phyloP scores from a whole-genome alignment of 2,888 invertebrate genomes.

The Diploptera punctata region DNA sequence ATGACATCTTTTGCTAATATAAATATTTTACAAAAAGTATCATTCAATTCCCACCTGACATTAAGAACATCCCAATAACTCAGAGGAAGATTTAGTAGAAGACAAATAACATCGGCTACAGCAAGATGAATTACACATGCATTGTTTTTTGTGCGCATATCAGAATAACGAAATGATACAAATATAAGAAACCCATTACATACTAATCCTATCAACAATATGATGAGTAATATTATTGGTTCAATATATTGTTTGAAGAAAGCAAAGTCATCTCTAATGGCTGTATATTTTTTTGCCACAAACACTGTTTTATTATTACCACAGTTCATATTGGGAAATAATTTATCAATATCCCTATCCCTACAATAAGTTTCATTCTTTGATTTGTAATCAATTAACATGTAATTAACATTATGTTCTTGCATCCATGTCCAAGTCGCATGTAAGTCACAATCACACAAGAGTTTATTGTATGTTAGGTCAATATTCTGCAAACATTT shows the following conservation, averaged over 20 bases:
- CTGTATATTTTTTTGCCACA: neutral
- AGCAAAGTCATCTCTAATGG: neutral
- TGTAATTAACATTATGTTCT: too few species aligned
- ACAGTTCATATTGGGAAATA: neutral
- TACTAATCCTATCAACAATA: neutral
- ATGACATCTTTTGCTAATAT: neutral
- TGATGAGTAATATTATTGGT: neutral
- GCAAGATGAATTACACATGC: neutral
- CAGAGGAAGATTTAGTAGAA: neutral
- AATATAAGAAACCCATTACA: neutral
- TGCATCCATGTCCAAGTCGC: too few species aligned
- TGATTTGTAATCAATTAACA: too few species aligned
- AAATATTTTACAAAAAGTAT: neutral
- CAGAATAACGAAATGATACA: neutral
- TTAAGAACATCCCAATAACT: neutral
- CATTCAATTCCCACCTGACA: neutral
- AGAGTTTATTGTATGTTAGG: too few species aligned
- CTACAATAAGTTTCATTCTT: too few species aligned
- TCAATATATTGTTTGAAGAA: neutral
- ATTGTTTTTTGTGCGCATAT: neutral
- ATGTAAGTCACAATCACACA: too few species aligned
- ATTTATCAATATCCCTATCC: too few species aligned
- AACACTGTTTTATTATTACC: neutral
- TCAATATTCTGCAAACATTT: too few species aligned
- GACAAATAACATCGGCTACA: neutral